Evolutionary conservation across 1,140 invertebrate species (phyloP), one percentile per base, ranked within the genome.

Genomic region (Polypedilum vanderplanki): DNA sequence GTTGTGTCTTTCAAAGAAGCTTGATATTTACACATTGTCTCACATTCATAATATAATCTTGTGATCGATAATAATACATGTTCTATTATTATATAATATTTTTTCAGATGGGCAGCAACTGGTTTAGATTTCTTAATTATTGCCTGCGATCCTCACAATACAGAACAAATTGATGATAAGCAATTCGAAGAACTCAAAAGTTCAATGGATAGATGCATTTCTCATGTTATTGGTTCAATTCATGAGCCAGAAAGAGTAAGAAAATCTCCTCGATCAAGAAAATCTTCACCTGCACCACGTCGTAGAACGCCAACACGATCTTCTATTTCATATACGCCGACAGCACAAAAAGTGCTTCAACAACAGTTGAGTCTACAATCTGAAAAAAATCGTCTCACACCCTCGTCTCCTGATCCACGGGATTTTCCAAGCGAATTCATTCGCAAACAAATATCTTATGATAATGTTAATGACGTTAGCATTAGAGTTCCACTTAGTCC

Each of bases 81-180:
- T n/a, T n/a, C n/a, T n/a, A n/a, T n/a, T n/a, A n/a, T n/a, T n/a
- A n/a, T n/a, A n/a, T n/a, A n/a, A n/a, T n/a, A n/a, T n/a, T n/a
- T n/a, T n/a, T n/a, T n/a, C n/a, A n/a, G 93, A 79, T 96, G 92
- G 92, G 92, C 92, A 7, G 89, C 89, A 79, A 90, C 93, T 79
- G 94, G 94, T 1, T 79, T 96, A 18, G 93, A 96, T 77, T 96
- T 94, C 82, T 82, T 97, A 3, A 89, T 92, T 77, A 84, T 89
- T 40, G 90, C 93, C 0, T 94, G 92, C 79, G 91, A 95, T 78
- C 93, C 93, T 0, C 86, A 88, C 65, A 90, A 93, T 78, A 92
- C 93, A 0, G 87, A 87, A 77, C 87, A 89, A 81, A 81, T 96
- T 40, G 87, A 86, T 12, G 90, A 95, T 67, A 82, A 87, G 20